phyloP scores from a whole-genome alignment of 2,797 vertebrate species.

The Sternarchorhynchus goeldii region DNA sequence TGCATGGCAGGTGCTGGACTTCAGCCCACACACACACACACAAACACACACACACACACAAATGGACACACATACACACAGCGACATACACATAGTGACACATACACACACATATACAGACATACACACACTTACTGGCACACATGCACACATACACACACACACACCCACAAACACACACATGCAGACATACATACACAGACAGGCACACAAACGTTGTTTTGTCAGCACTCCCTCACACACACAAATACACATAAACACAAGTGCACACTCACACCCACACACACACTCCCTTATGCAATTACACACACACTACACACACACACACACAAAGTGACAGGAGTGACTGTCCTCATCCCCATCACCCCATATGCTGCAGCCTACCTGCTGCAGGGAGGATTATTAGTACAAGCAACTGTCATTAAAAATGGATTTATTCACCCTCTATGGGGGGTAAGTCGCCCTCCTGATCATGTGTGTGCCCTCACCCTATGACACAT shows the following conservation, averaged over 20 bases:
- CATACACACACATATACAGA: conserved; percentile 48
- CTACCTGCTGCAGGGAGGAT: conserved; percentile 78
- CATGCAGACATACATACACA: neutral
- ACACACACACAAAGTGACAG: conserved; percentile 50
- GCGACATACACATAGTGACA: conserved; percentile 22
- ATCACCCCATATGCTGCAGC: conserved; percentile 75
- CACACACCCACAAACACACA: conserved; percentile 39
- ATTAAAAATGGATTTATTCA: conserved; percentile 84
- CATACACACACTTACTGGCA: neutral
- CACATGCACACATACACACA: neutral
- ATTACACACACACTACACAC: conserved; percentile 18
- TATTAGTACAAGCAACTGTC: conserved; percentile 76
- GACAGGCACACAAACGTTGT: neutral
- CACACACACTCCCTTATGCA: neutral
- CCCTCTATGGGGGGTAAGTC: conserved; percentile 61
- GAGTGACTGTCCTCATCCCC: conserved; percentile 45
- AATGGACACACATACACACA: conserved; percentile 9
- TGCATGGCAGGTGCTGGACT: conserved; percentile 41
- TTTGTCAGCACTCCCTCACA: conserved; percentile 21
- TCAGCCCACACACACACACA: conserved; percentile 37
- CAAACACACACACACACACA: conserved; percentile 32
- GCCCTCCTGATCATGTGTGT: conserved; percentile 38
- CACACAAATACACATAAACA: conserved; percentile 15
- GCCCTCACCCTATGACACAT: conserved; percentile 26
- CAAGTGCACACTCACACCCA: conserved; percentile 15